Evolutionary conservation across 2,888 invertebrate genomes (phyloP), one percentile per base, ranked within the genome.

Genomic region (Cyclophora punctaria): DNA sequence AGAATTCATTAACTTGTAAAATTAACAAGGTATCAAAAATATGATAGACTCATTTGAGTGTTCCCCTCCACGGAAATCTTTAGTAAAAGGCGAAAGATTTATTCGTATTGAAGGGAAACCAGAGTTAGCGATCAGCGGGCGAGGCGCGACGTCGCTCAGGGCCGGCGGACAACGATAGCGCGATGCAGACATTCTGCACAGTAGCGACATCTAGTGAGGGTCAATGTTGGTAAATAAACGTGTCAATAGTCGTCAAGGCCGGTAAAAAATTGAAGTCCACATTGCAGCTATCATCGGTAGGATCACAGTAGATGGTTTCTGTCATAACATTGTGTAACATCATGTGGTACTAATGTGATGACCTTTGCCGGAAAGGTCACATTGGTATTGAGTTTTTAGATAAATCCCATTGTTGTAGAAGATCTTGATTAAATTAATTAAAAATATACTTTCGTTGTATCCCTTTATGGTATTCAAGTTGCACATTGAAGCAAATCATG

Each of bases 21-120:
- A 3, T n/a, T n/a, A n/a, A 3, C n/a, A n/a, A 42, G 42, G 40
- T 4, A 5, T 20, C 34, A 51, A 41, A 45, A 44, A 44, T 6
- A 3, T 34, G 20, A 20, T 63, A 91, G 91, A 92, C 91, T 92
- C 92, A 92, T 92, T 91, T 90, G 89, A 89, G 89, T 92, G 92
- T 88, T 86, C 91, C 91, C 90, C 91, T 91, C 91, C 92, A 92
- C 92, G 92, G 92, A 92, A 92, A 92, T 92, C 92, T 92, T 92
- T 92, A 92, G 92, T 92, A 92, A 92, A 92, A 92, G 92, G 92
- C 92, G 92, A 92, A 92, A 92, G 92, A 92, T 92, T 92, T 92
- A 89, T 91, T 75, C 91, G 92, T 89, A 78, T 80, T 91, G 91
- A 90, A 91, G 90, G 89, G 90, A 91, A 89, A 88, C 91, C 90